Base-by-base conservation (phyloP, 2,888 invertebrate genomes). In the Caenorhabditis imperialis region DNA sequence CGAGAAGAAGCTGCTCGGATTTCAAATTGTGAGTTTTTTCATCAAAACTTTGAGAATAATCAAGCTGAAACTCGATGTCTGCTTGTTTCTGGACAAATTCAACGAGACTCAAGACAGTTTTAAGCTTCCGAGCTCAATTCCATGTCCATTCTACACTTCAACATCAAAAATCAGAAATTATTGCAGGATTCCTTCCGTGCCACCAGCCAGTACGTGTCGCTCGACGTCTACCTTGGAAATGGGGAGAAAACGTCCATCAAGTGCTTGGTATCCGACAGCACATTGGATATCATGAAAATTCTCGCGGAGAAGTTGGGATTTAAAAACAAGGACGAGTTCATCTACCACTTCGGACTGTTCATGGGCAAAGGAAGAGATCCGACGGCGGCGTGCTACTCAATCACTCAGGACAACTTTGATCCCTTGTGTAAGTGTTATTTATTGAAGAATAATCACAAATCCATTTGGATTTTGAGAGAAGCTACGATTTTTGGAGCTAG, bases 281-380 rank as follows among this genome's bases (percentile, higher is more conserved):
- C 85, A 3, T 53, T 75, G 57, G 70, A 79, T 20, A 70, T 85
- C n/a, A 73, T 84, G 77, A 78, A 82, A 90, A 93, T 93, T 90
- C 92, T 93, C 20, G 93, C 94, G 87, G 92, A 92, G 86, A 92
- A 93, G 85, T 92, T 97, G 23, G 93, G 93, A 88, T 65, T 71
- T 38, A 38, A 48, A 3, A 90, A 97, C 80, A 92, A 93, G 60
- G 92, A 92, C 84, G 92, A 94, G 86, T 92, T 93, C 89, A 91
- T 92, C 62, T 93, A 93, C 87, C 96, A 94, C 89, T 98, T 97
- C 90, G 93, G 95, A 50, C 90, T 98, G 62, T 98, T 93, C 90
- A 91, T 97, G 76, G 92, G 95, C 84, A 92, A 92, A 81, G 93
- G 93, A 12, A 54, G 82, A 22, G 60, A 75, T 38, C 54, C 62